These are phyloP conservation scores for Silvanus unidentatus DNA, from an alignment of 2,888 invertebrate genomes.

Conservation along the genomic window DNA sequence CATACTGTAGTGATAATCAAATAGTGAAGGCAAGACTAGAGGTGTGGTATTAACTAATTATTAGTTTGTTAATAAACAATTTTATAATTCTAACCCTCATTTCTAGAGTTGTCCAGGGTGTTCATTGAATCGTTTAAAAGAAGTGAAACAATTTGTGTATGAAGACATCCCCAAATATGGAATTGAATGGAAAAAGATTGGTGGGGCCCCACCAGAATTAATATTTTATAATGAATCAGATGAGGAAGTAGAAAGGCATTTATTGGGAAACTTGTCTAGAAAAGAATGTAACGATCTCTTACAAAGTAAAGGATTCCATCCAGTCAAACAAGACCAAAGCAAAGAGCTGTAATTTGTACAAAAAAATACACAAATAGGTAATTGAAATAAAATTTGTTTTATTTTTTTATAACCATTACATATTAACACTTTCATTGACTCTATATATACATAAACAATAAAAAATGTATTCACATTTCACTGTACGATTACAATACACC, in stretches of 20 bases:
- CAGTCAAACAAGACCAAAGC: slow-evolving; percentile 31
- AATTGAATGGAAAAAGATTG: slow-evolving; percentile 60
- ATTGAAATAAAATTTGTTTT: too few relatives aligned
- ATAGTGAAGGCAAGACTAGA: too few relatives aligned
- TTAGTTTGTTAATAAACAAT: too few relatives aligned
- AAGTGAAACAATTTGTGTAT: slow-evolving; percentile 61
- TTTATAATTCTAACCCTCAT: too few relatives aligned
- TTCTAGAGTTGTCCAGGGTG: slow-evolving; percentile 66
- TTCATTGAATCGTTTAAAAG: slow-evolving; percentile 58
- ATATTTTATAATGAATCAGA: slow-evolving; percentile 54
- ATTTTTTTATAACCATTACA: too few relatives aligned
- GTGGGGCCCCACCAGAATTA: slow-evolving; percentile 60
- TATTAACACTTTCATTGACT: too few relatives aligned
- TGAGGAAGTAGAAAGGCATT: slow-evolving; percentile 58
- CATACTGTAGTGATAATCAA: too few relatives aligned
- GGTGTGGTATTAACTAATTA: too few relatives aligned
- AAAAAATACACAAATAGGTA: too few relatives aligned
- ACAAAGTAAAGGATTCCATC: slow-evolving; percentile 54
- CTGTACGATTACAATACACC: too few relatives aligned
- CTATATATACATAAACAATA: too few relatives aligned
- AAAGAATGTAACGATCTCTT: slow-evolving; percentile 64
- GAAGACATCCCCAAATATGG: slow-evolving; percentile 61
- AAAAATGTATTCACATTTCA: too few relatives aligned
- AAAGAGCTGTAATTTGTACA: slow-evolving; percentile 47
- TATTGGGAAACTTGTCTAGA: slow-evolving; percentile 53